A percentile compares a stretch with the other conserved stretches of the same genome.
Conservation (phyloP, 2,888 invertebrate species). For the Microplitis manilae region DNA sequence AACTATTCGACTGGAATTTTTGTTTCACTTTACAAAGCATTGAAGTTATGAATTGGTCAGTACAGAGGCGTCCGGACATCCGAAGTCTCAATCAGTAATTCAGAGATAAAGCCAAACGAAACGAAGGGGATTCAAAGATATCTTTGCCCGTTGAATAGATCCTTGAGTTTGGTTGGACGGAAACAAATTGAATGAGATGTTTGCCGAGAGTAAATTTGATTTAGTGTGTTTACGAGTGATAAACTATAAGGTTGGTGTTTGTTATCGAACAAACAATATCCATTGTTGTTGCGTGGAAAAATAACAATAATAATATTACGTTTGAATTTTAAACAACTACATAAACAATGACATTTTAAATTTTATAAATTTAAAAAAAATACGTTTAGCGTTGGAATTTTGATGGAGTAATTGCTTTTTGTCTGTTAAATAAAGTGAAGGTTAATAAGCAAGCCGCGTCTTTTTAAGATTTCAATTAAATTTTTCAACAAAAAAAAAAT, state of each 20-base stretch:
- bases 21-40: too few relatives aligned
- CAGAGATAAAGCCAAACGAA: slow-evolving; percentile 3
- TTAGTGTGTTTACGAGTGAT: slow-evolving; percentile 48
- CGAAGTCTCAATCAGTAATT: slow-evolving; percentile 40
- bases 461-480: too few relatives aligned
- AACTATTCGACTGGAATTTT: too few relatives aligned
- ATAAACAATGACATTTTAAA: too few relatives aligned
- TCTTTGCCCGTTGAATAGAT: slow-evolving; percentile 44
- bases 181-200: slow-evolving; percentile 52
- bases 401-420: too few relatives aligned
- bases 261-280: neutral
- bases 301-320: too few relatives aligned
- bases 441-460: too few relatives aligned
- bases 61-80: slow-evolving; percentile 21
- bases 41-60: neutral
- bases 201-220: slow-evolving; percentile 58
- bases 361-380: too few relatives aligned
- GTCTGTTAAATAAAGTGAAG: too few relatives aligned
- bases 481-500: too few relatives aligned
- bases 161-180: neutral
- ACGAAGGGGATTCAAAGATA: slow-evolving; percentile 28
- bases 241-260: slow-evolving; percentile 46
- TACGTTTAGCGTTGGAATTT: too few relatives aligned
- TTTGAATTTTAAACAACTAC: too few relatives aligned
- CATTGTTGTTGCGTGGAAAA: neutral